These are phyloP conservation scores for Junonia oenone DNA, from an alignment of 2,888 invertebrate species.

Conservation along the genomic window DNA sequence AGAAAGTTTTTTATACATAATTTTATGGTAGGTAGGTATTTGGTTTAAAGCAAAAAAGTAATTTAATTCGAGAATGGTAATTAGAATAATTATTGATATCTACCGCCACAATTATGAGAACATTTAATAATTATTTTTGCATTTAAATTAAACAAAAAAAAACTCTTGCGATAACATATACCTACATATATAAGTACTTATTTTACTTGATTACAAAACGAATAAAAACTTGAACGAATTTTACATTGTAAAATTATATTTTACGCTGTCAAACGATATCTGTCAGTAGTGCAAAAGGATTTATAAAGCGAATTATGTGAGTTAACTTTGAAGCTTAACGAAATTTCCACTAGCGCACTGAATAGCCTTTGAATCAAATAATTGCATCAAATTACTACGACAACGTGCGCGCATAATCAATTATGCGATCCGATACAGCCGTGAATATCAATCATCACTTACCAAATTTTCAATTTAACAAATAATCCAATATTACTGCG, in stretches of 20 bases:
- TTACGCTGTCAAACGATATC: not conserved
- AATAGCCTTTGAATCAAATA: not conserved
- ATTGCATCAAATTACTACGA: not conserved
- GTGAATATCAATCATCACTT: constrained; percentile 20
- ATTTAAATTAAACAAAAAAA: not conserved
- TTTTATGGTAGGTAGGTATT: too few species aligned
- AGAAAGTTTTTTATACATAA: too few species aligned
- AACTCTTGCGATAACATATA: too few species aligned
- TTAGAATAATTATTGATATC: not conserved
- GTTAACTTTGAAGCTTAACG: not conserved
- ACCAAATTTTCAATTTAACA: constrained; percentile 29
- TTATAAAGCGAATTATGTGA: not conserved
- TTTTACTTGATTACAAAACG: too few species aligned
- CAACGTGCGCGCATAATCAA: not conserved
- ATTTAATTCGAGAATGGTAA: too few species aligned
- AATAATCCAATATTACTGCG: constrained; percentile 39
- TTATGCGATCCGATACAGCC: not conserved
- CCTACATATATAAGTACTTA: too few species aligned
- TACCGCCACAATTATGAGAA: not conserved
- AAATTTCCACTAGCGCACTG: not conserved
- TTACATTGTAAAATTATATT: too few species aligned
- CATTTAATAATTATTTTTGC: not conserved
- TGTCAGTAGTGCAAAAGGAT: not conserved
- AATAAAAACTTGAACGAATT: too few species aligned
- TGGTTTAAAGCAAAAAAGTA: too few species aligned